Base-by-base conservation (phyloP, 2,113 vertebrate species). In the Symphodus melops region DNA sequence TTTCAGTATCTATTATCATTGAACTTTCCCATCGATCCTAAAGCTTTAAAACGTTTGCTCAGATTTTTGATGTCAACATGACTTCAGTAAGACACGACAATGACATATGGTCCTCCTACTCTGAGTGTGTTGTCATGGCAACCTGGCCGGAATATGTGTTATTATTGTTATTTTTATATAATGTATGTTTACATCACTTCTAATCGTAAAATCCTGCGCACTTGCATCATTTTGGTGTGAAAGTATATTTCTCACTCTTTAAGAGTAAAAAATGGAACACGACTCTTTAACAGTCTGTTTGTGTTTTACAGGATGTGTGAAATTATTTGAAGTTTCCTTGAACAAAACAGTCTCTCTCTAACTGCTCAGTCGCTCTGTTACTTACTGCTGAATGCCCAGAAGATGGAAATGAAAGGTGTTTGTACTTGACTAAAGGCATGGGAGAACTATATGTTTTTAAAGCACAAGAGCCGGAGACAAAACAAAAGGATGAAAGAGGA, bases 351-450 rank as follows among this genome's bases (percentile, higher is more conserved):
- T 20, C 14, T 10, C 4, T 28, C 48, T 41, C 13, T n/a, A n/a
- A 33, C 25, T 51, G 16, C n/a, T 64, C 53, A 7, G 21, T 11
- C 1, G 0, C 23, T 37, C 5, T 1, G 5, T 62, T 21, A 37
- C 23, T 20, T 7, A 19, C 7, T 53, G 58, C 16, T 53, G 21
- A 44, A 20, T 13, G n/a, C 23, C 33, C 56, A 46, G n/a, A 28
- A 46, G 53, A 64, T 69, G 52, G 46, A 58, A 59, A 65, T 56
- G 39, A 25, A 8, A 61, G 49, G 19, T 23, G 23, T 39, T 12
- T 55, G 51, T 51, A 21, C 33, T 33, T 10, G 39, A 49, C 13
- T 2, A 61, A 56, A 61, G 17, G 11, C 42, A 2, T 33, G 39
- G 21, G 52, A 41, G 42, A 17, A 19, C 54, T 20, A 20, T 44